A percentile compares a stretch with the other conserved stretches of the same genome.
phyloP scores from a whole-genome alignment of 1,140 invertebrate species.

The Hyposmocoma kahamanoa region DNA sequence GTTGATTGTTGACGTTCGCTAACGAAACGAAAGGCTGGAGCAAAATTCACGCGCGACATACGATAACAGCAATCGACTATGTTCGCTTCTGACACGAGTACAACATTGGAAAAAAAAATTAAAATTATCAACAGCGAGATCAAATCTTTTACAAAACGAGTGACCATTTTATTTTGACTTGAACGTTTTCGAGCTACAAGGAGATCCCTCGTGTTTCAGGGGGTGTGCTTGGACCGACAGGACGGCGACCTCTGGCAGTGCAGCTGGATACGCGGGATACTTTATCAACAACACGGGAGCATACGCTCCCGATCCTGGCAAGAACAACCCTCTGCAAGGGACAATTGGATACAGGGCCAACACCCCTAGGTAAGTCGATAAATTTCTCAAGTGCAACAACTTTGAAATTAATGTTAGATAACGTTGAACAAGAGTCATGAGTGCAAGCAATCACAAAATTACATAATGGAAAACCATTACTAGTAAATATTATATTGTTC shows the following conservation, averaged over 20 bases:
- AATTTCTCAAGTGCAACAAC: too few relatives aligned
- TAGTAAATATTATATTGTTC: too few relatives aligned
- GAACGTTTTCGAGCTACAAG: conserved; percentile 31
- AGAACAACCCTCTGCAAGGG: conserved; percentile 55
- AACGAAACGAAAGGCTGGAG: conserved; percentile 20
- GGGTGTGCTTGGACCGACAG: conserved; percentile 51
- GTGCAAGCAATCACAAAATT: too few relatives aligned
- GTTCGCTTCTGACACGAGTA: conserved; percentile 28
- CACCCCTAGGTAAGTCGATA: conserved; percentile 63
- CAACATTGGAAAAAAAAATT: conserved; percentile 7
- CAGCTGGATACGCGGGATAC: conserved; percentile 54
- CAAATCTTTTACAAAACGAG: conserved; percentile 2
- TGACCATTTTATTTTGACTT: conserved; percentile 11
- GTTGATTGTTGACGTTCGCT: conserved; percentile 43
- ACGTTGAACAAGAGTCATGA: too few relatives aligned
- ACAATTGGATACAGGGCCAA: conserved; percentile 65
- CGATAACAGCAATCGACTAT: conserved; percentile 41
- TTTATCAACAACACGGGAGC: conserved; percentile 51
- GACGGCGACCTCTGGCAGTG: conserved; percentile 65
- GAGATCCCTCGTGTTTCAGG: conserved; percentile 59
- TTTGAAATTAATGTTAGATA: too few relatives aligned
- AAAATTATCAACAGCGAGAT: background rate
- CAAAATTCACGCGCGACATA: conserved; percentile 37
- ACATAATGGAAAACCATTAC: too few relatives aligned
- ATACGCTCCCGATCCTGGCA: conserved; percentile 54